These are phyloP conservation scores for Ectemnius lituratus DNA, from an alignment of 2,888 invertebrate species.

Conservation along the genomic window DNA sequence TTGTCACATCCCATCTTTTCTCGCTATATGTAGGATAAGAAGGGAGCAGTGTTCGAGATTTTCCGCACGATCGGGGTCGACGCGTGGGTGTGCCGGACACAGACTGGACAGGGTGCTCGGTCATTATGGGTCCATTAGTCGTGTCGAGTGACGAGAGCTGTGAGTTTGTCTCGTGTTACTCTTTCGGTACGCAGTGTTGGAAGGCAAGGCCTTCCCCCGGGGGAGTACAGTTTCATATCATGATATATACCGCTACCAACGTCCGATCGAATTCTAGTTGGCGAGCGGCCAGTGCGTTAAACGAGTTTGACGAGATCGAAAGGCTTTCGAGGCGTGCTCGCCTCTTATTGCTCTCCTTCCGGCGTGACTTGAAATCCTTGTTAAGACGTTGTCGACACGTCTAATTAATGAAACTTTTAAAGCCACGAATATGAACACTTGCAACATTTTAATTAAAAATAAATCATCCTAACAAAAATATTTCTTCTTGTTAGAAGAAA, in stretches of 20 bases:
- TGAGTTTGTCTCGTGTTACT: slow-evolving; percentile 45
- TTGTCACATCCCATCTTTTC: too few relatives aligned
- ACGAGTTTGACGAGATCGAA: slow-evolving; percentile 6
- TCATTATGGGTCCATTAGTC: slow-evolving; percentile 69
- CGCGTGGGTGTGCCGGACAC: slow-evolving; percentile 28
- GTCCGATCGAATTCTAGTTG: slow-evolving; percentile 5
- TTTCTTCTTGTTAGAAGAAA: too few relatives aligned
- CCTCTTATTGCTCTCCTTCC: too few relatives aligned
- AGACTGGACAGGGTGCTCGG: slow-evolving; percentile 45
- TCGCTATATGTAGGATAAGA: neutral
- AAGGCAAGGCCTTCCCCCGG: too few relatives aligned
- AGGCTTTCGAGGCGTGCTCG: too few relatives aligned
- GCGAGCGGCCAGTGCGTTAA: neutral
- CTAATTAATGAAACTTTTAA: too few relatives aligned
- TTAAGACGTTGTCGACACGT: too few relatives aligned
- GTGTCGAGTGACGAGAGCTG: slow-evolving; percentile 51
- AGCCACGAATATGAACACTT: too few relatives aligned
- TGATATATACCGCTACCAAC: slow-evolving; percentile 4
- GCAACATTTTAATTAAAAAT: too few relatives aligned
- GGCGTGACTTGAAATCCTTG: too few relatives aligned
- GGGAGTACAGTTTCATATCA: neutral
- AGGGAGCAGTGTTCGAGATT: slow-evolving; percentile 11
- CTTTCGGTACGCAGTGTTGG: slow-evolving; percentile 3
- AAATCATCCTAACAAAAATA: too few relatives aligned
- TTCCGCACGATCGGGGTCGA: slow-evolving; percentile 22